Base-by-base conservation (phyloP, 2,797 vertebrate species). In the Knipowitschia caucasica region DNA sequence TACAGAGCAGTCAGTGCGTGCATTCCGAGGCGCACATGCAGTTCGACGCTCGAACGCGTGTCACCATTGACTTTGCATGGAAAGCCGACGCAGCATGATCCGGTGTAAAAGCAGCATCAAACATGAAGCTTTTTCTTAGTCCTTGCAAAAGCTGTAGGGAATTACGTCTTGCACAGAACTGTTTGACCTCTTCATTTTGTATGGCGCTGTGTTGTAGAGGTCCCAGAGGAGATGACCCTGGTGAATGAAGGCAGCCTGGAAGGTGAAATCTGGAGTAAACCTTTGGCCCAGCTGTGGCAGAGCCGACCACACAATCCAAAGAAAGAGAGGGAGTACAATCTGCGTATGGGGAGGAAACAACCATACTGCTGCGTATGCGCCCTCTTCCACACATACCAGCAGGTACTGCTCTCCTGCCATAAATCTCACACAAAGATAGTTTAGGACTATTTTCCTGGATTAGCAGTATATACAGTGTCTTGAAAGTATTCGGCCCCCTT, bases 261-360 rank as follows among this genome's bases (percentile, higher is more conserved):
- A 64, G 91, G 89, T 1, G 96, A 98, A 59, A 71, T 83, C 7
- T 99, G 96, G 96, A 93, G 96, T n/a, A 96, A 95, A 68, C 92
- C 94, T 4, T 86, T 98, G 47, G 86, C 92, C 71, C 93, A 95
- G 24, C 84, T 99, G 30, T 99, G 96, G 96, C 95, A 96, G 83
- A 97, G 91, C 79, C 90, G 91, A 42, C 94, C 94, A 0, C 91
- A 89, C 0, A 97, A 92, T 76, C 91, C 95, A 58, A 93, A 94
- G 78, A 93, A 91, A 0, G 96, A 98, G 69, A 92, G 81, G 60
- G 94, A 95, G 56, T 96, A 94, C 84, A 99, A 99, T 62, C 87
- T 89, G 39, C 85, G 81, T 49, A 91, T 93, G 84, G 94, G 93
- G 50, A 92, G 89, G 43, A 91, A 93, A 71, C 64, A 92, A 14